phyloP scores from a whole-genome alignment of 1,140 invertebrate genomes.

The Cydia pomonella region DNA sequence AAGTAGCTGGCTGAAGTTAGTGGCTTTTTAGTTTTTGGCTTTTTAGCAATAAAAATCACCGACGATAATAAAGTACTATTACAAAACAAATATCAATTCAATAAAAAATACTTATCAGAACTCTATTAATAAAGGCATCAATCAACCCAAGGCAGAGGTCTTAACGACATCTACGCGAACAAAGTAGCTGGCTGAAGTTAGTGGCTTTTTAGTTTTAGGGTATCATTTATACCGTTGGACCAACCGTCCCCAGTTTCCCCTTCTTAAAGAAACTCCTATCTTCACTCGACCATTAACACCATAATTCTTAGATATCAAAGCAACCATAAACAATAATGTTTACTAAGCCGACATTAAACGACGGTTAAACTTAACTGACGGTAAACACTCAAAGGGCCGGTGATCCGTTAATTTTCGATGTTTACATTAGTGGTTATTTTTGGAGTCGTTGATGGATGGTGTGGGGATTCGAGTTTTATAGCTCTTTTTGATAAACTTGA shows the following conservation, averaged over 20 bases:
- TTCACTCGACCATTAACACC: neutral
- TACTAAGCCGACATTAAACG: slow-evolving; percentile 1
- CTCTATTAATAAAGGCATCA: too few relatives aligned
- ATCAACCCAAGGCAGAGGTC: too few relatives aligned
- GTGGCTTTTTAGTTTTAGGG: too few relatives aligned
- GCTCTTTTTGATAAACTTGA: neutral
- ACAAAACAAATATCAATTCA: too few relatives aligned
- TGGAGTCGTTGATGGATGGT: neutral
- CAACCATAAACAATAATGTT: slow-evolving; percentile 3
- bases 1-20: too few relatives aligned
- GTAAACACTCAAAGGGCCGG: slow-evolving; percentile 9
- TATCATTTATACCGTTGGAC: neutral
- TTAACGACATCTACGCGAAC: too few relatives aligned
- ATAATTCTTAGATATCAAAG: slow-evolving; percentile 18
- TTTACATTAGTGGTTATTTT: slow-evolving; percentile 7
- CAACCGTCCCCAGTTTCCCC: neutral
- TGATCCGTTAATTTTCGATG: neutral
- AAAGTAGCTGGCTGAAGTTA: too few relatives aligned
- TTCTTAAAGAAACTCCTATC: neutral
- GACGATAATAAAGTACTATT: too few relatives aligned
- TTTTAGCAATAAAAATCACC: too few relatives aligned
- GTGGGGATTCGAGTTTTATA: neutral
- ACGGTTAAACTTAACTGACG: slow-evolving; percentile 14
- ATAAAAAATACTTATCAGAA: too few relatives aligned
- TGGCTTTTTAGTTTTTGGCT: too few relatives aligned